Evolutionary conservation across 2,797 vertebrate genomes (phyloP), one percentile per base, ranked within the genome.

Genomic region (Fundulus diaphanus): DNA sequence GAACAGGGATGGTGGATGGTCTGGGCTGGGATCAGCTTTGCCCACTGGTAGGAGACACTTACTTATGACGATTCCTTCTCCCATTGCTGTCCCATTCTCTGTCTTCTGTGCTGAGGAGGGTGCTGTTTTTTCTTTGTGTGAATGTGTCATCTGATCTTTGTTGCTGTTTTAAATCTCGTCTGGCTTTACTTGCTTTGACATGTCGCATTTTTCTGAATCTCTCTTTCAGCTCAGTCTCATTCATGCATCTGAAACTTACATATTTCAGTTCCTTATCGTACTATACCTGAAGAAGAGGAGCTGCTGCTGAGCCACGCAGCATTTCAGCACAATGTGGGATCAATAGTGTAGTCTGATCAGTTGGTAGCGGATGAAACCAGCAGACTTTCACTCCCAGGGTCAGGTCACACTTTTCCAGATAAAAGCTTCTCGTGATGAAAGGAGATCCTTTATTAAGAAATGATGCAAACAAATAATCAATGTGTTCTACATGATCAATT

Each of bases 11-110:
- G 85, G 74, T 72, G 61, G 77, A 67, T 20, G 82, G 82, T 84
- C 27, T 49, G 1, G 9, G 42, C 66, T 20, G 57, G 81, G 31
- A 82, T 61, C 80, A 44, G 77, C 78, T 27, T 37, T 65, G 54
- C 31, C 31, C 72, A 68, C 83, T 92, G 92, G 92, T 94, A 93
- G 76, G 92, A 29, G 40, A 77, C 61, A 89, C 67, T 81, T 82
- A 68, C 27, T 70, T 71, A 54, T 74, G 71, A 72, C 65, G 18
- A 35, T 78, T 80, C 76, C 54, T 72, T 57, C 71, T 73, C 20
- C 48, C 24, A 27, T 77, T 33, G 76, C 65, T 72, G 72, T 72
- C 67, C 73, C 33, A 6, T 35, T 42, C 52, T 18, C 15, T 12
- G 20, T 31, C 71, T 76, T 73, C 72, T 46, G 74, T 54, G 46